phyloP scores from a whole-genome alignment of 2,888 invertebrate species.

The Platycheirus albimanus region DNA sequence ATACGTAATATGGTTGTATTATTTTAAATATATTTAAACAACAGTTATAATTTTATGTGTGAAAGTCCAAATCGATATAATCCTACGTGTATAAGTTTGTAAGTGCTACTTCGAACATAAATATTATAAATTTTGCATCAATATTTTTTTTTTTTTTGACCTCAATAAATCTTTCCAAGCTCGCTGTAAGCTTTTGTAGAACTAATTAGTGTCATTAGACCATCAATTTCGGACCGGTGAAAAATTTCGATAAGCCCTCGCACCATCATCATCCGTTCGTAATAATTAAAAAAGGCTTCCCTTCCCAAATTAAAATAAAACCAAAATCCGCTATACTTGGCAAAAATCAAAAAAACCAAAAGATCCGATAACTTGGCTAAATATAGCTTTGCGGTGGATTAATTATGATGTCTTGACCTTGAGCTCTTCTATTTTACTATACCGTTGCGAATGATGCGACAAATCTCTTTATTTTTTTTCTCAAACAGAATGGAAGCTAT shows the following conservation, averaged over 20 bases:
- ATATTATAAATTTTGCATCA: neutral
- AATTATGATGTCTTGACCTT: constrained; percentile 5
- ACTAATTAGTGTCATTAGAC: neutral
- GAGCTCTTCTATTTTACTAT: neutral
- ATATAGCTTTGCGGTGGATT: neutral
- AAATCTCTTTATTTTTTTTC: neutral
- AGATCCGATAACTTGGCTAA: neutral
- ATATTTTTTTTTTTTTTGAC: no score
- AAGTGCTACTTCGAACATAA: constrained; percentile 37
- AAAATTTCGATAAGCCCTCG: neutral
- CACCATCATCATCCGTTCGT: no score
- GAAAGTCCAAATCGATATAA: constrained; percentile 24
- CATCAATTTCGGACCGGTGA: no score
- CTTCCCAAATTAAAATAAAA: neutral
- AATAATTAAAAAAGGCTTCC: no score
- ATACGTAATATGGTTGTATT: neutral
- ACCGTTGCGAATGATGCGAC: constrained; percentile 13
- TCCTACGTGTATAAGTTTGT: neutral
- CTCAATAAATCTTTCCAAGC: neutral
- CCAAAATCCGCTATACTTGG: no score
- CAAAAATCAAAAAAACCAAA: neutral
- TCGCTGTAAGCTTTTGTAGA: neutral
- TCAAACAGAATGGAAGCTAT: neutral
- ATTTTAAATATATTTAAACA: constrained; percentile 4
- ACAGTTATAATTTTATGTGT: constrained; percentile 11